Evolutionary conservation across 2,113 vertebrate species (phyloP).

Genomic region (Alligator mississippiensis): DNA sequence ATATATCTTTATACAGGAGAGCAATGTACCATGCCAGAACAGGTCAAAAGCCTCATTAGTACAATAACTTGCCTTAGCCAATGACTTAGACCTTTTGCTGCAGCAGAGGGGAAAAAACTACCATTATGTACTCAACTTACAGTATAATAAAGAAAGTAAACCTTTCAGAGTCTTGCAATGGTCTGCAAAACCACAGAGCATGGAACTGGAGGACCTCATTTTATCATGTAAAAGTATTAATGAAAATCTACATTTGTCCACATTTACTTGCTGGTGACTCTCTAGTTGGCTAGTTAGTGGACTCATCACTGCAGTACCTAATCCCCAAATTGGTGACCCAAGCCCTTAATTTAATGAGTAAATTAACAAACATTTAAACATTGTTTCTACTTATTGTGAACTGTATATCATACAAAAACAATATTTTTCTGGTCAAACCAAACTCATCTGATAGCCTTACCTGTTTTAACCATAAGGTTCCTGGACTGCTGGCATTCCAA

Average conservation of each 20-base stretch:
- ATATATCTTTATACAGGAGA: background rate
- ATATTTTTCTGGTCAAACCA: background rate
- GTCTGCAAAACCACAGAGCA: background rate
- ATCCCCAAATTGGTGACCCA: fast-evolving
- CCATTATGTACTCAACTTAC: background rate
- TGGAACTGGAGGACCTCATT: background rate
- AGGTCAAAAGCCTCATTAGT: background rate
- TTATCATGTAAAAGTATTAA: fast-evolving
- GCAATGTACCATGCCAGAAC: fast-evolving
- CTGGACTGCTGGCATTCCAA: constrained; percentile 92
- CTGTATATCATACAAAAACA: fast-evolving
- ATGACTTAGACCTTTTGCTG: background rate
- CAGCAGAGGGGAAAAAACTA: background rate
- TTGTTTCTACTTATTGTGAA: background rate
- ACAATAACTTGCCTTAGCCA: background rate
- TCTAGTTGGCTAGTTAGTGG: fast-evolving
- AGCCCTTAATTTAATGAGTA: fast-evolving
- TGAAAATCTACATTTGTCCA: background rate
- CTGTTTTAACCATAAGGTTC: constrained; percentile 92
- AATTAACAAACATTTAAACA: background rate
- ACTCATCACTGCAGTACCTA: fast-evolving
- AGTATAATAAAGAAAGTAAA: background rate
- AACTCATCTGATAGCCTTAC: constrained; percentile 62
- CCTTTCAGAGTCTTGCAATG: background rate
- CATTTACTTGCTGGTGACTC: background rate